Conservation (phyloP, 2,113 vertebrate genomes). For the Anguilla japonica region DNA sequence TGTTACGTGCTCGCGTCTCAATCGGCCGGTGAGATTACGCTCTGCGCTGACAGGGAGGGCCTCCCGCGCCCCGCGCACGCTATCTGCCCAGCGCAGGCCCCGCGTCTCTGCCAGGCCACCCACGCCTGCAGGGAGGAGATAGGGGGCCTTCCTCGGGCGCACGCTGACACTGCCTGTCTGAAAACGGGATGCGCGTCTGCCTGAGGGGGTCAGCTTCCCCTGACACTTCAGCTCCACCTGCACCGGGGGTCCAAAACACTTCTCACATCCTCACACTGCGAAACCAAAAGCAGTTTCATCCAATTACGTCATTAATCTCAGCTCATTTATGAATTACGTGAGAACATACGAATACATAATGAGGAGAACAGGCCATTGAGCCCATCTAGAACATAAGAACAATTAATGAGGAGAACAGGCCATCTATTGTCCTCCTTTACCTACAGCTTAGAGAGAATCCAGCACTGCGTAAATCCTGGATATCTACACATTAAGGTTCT, state of each 20-base stretch:
- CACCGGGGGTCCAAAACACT: background rate
- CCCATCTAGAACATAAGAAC: too few species aligned
- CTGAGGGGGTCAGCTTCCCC: background rate
- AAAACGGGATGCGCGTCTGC: background rate
- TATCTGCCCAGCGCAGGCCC: background rate
- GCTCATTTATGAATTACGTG: too few species aligned
- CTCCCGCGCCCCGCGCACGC: background rate
- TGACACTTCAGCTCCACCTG: background rate
- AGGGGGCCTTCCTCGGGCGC: background rate
- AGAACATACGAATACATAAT: too few species aligned
- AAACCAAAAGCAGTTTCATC: background rate
- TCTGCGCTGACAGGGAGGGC: background rate
- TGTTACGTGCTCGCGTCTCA: background rate
- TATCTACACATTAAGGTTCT: too few species aligned
- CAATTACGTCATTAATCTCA: too few species aligned
- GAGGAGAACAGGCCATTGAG: too few species aligned
- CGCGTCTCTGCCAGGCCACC: background rate
- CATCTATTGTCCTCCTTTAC: too few species aligned
- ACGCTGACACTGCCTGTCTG: background rate
- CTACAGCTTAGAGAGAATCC: too few species aligned
- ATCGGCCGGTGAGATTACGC: background rate
- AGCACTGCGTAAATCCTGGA: too few species aligned
- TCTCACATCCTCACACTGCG: background rate
- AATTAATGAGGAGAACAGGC: too few species aligned
- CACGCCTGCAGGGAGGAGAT: constrained; percentile 1